Evolutionary conservation across 2,113 vertebrate genomes (phyloP).

Genomic region (Leucoraja erinaceus): DNA sequence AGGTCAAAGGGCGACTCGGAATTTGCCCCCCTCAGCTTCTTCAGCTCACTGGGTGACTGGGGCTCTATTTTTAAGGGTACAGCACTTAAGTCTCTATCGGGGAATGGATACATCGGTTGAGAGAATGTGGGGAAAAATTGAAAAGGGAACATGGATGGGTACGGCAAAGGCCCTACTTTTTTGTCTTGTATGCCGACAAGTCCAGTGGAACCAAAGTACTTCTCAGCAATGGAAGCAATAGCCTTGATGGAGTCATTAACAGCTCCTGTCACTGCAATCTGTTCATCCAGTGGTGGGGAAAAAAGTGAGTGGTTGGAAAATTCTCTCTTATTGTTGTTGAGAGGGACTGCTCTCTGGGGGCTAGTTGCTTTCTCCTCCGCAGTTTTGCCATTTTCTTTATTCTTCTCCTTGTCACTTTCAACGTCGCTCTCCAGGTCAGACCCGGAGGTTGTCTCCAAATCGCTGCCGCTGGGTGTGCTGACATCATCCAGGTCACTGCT

Average conservation of each 20-base stretch:
- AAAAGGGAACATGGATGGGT: slow-evolving; percentile 96
- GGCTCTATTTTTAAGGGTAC: slow-evolving; percentile 77
- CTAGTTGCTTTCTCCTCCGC: slow-evolving; percentile 82
- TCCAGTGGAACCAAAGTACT: slow-evolving; percentile 97
- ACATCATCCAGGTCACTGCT: slow-evolving; percentile 98
- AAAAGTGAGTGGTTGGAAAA: slow-evolving; percentile 78
- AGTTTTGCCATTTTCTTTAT: slow-evolving; percentile 88
- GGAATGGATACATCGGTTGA: slow-evolving; percentile 92
- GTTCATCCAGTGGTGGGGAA: slow-evolving; percentile 85
- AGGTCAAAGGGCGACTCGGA: slow-evolving; percentile 91
- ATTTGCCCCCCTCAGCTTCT: slow-evolving; percentile 76
- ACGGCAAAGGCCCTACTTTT: slow-evolving; percentile 86
- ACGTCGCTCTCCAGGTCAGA: slow-evolving; percentile 96
- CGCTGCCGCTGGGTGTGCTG: slow-evolving; percentile 97
- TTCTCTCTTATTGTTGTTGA: slow-evolving; percentile 77
- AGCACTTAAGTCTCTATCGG: slow-evolving; percentile 84
- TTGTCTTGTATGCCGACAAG: slow-evolving; percentile 91
- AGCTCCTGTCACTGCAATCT: slow-evolving; percentile 90
- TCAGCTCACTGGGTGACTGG: slow-evolving; percentile 75
- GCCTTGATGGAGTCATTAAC: slow-evolving; percentile 99
- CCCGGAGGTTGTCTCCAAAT: slow-evolving; percentile 92
- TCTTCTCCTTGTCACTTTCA: slow-evolving; percentile 94
- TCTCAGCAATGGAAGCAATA: slow-evolving; percentile 98
- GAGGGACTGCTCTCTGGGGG: slow-evolving; percentile 74
- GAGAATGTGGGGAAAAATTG: slow-evolving; percentile 97